Evolutionary conservation across 2,888 invertebrate species (phyloP).

Genomic region (Apotomis turbidana): DNA sequence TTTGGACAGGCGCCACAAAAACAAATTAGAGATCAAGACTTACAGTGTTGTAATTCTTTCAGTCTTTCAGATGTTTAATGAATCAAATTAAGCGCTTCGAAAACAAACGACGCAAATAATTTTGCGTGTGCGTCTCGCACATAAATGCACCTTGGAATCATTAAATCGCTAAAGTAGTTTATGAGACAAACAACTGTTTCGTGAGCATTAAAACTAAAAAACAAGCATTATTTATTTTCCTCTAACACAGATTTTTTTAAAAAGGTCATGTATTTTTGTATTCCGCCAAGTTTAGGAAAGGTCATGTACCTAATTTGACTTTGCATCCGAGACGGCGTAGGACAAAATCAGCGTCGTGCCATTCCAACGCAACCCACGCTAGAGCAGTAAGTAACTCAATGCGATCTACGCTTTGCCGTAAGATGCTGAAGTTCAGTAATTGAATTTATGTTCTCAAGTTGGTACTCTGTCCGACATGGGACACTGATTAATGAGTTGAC

Average conservation of each 20-base stretch:
- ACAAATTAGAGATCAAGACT: slow-evolving; percentile 7
- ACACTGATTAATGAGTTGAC: no score
- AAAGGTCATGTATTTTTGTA: no score
- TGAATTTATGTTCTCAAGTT: no score
- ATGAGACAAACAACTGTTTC: slow-evolving; percentile 11
- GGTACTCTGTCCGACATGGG: no score
- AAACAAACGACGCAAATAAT: neutral
- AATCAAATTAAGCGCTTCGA: neutral
- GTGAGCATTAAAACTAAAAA: slow-evolving; percentile 3
- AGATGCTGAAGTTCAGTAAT: no score
- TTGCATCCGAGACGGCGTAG: no score
- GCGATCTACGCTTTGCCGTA: no score
- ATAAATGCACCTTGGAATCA: neutral
- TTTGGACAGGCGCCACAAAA: slow-evolving; percentile 22
- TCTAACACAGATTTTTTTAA: no score
- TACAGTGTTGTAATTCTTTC: slow-evolving; percentile 3
- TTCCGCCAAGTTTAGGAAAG: neutral
- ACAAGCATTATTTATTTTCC: no score
- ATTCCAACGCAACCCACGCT: neutral
- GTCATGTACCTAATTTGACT: neutral
- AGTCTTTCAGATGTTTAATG: slow-evolving; percentile 14
- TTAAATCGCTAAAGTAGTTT: slow-evolving; percentile 4
- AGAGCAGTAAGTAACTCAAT: no score
- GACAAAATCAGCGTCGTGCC: neutral
- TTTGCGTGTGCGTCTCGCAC: neutral